Conservation (phyloP, 2,888 invertebrate genomes). For the Drosophila acutilabella region DNA sequence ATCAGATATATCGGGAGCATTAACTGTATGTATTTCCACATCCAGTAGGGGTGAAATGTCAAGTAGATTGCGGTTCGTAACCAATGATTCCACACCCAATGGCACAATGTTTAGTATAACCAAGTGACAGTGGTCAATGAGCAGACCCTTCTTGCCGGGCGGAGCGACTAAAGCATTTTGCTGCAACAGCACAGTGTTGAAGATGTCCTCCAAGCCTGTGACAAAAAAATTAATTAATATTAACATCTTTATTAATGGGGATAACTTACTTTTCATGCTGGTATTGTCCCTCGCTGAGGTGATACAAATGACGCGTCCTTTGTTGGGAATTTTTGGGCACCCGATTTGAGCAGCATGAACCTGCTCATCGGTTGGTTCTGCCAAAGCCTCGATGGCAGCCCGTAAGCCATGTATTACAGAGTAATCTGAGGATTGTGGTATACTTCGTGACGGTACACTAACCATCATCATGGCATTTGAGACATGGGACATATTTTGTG, state of each 20-base stretch:
- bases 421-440: slow-evolving; percentile 87
- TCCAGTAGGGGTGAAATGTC: slow-evolving; percentile 91
- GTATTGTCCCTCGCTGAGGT: slow-evolving; percentile 95
- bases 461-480: slow-evolving; percentile 93
- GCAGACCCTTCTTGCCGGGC: slow-evolving; percentile 88
- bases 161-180: slow-evolving; percentile 90
- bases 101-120: slow-evolving; percentile 96
- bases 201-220: slow-evolving; percentile 91
- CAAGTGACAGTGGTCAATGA: slow-evolving; percentile 94
- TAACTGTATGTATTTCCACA: slow-evolving; percentile 92
- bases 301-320: slow-evolving; percentile 94
- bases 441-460: slow-evolving; percentile 90
- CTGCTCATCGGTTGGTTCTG: slow-evolving; percentile 92
- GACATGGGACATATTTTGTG: slow-evolving; percentile 95
- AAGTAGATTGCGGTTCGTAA: slow-evolving; percentile 89
- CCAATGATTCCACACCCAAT: slow-evolving; percentile 91
- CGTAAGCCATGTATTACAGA: slow-evolving; percentile 93
- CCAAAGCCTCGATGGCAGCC: slow-evolving; percentile 93
- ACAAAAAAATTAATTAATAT: background rate
- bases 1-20: slow-evolving; percentile 90
- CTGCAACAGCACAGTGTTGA: slow-evolving; percentile 91
- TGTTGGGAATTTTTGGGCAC: slow-evolving; percentile 82
- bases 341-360: slow-evolving; percentile 83
- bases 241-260: no score
- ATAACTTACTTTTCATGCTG: slow-evolving; percentile 89